Evolutionary conservation across 2,888 invertebrate species (phyloP), one percentile per base, ranked within the genome.

Genomic region (Carabus problematicus): DNA sequence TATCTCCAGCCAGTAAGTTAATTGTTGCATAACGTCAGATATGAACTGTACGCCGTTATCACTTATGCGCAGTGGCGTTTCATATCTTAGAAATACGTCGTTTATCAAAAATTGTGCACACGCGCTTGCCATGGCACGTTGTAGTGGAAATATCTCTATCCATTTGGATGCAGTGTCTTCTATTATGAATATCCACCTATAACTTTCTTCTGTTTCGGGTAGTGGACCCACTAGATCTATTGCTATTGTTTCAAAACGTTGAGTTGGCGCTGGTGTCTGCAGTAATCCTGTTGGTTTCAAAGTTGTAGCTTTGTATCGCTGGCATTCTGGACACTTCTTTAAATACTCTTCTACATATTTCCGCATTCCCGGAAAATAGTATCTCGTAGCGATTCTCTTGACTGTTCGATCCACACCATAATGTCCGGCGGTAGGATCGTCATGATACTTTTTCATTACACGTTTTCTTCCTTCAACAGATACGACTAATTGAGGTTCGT

Each of bases 11-110:
- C 40, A 40, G n/a, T 59, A n/a, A 66, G 72, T 54, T 0, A 77
- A 49, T 59, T 79, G 72, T 56, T 79, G 80, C 77, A 79, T 78
- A 0, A 79, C 71, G 0, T 71, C 74, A 1, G 75, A 74, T 0
- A 79, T 73, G 62, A 80, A 79, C 47, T 79, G 79, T 0, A 74
- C 62, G 0, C 79, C 79, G 11, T 80, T 80, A 43, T 80, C 79
- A n/a, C 75, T 76, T 3, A 78, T 73, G 8, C 78, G 60, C 0
- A 80, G 43, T 0, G 77, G 77, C 1, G 75, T 18, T 1, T 79
- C 79, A 70, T 75, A 80, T 12, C 79, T 70, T 6, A 79, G 40
- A 12, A 80, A 75, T 0, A 79, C 67, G 67, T 80, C 78, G 18
- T 79, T 71, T 0, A 80, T 55, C 0, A 80, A 66, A 0, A 64